Evolutionary conservation across 2,113 vertebrate species (phyloP).

Genomic region (Poicephalus gulielmi): DNA sequence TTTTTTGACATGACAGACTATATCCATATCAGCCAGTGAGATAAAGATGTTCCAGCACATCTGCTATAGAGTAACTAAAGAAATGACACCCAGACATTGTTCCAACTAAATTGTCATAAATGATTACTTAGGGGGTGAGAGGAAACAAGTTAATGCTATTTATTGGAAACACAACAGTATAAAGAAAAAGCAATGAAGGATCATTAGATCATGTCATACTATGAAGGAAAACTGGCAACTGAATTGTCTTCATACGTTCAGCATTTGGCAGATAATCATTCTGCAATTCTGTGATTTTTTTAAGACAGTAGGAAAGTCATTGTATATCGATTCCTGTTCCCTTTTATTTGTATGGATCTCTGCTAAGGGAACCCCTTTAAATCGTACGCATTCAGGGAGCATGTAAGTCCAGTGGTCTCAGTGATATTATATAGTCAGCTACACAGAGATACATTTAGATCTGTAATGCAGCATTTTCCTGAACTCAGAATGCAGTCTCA

Average conservation of each 20-base stretch:
- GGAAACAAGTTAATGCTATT: neutral
- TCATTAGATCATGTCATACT: neutral
- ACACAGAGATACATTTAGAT: neutral
- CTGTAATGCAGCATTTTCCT: neutral
- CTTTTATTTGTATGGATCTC: neutral
- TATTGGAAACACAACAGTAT: neutral
- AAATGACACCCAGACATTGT: neutral
- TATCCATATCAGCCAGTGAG: neutral
- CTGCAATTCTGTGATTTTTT: neutral
- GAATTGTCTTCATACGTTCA: neutral
- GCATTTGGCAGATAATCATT: constrained; percentile 11
- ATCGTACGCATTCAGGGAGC: neutral
- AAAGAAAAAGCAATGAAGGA: neutral
- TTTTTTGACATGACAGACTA: neutral
- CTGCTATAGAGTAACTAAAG: neutral
- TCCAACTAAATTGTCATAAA: neutral
- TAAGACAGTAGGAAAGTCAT: neutral
- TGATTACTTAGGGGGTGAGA: neutral
- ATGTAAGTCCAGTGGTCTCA: neutral
- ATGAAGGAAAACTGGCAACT: neutral
- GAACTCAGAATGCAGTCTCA: neutral
- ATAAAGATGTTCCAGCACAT: constrained; percentile 7
- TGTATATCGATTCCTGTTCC: neutral
- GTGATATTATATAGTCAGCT: neutral
- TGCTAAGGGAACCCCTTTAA: neutral